These are phyloP conservation scores for Argentina silus DNA, from an alignment of 2,797 vertebrate genomes.

Conservation along the genomic window DNA sequence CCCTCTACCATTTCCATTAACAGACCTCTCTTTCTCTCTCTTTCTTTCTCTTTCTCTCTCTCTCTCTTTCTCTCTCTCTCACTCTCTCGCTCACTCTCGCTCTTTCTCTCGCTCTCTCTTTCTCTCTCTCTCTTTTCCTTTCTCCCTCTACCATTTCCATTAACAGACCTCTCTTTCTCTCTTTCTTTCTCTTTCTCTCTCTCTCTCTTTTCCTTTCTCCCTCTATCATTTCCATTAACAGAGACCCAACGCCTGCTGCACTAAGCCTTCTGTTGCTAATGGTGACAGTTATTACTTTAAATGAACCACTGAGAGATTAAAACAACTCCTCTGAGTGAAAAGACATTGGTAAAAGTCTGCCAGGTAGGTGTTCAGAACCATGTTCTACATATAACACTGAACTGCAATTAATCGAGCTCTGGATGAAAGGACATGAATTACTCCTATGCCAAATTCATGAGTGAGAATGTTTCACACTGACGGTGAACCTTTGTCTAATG, in stretches of 20 bases:
- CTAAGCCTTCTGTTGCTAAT: slow-evolving; percentile 4
- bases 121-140: background rate
- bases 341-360: background rate
- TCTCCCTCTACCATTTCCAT: background rate
- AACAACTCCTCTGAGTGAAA: background rate
- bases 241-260: background rate
- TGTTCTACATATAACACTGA: background rate
- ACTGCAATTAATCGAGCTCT: background rate
- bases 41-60: background rate
- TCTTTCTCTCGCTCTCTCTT: background rate
- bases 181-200: background rate
- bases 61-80: background rate
- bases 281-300: slow-evolving; percentile 18
- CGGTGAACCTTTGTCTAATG: background rate
- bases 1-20: no score
- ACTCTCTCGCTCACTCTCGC: background rate
- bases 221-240: background rate
- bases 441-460: background rate
- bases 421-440: background rate
- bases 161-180: background rate
- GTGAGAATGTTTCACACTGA: background rate
- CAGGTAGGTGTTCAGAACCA: background rate
- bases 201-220: background rate
- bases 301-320: background rate
- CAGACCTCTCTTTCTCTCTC: background rate